A percentile compares a stretch with the other conserved stretches of the same genome.
Evolutionary conservation across 2,113 vertebrate genomes (phyloP).

Genomic region (Arizona elegans): DNA sequence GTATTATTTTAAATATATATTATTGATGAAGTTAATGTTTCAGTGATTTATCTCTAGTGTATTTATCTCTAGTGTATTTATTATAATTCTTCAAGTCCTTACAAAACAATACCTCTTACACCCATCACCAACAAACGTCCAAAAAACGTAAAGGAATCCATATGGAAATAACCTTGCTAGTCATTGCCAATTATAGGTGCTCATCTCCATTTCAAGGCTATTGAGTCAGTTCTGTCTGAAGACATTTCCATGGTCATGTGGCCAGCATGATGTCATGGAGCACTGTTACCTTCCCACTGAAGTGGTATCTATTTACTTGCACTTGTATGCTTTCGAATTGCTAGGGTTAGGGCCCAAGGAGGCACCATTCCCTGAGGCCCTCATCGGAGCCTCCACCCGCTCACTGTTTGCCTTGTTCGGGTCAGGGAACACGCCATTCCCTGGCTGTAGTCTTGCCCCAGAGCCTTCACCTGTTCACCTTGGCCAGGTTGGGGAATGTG

Average conservation of each 20-base stretch:
- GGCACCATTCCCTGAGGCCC: too few species aligned
- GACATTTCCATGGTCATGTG: too few species aligned
- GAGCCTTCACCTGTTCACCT: too few species aligned
- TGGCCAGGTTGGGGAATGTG: too few species aligned
- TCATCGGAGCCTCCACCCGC: too few species aligned
- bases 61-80: constrained; percentile 17
- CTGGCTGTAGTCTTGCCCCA: too few species aligned
- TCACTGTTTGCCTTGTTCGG: too few species aligned
- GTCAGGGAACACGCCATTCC: too few species aligned
- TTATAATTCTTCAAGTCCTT: constrained; percentile 7
- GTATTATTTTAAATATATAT: constrained; percentile 12
- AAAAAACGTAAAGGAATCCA: neutral
- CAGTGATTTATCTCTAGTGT: constrained; percentile 20
- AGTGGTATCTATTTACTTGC: neutral
- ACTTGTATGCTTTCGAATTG: too few species aligned
- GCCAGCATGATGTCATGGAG: neutral
- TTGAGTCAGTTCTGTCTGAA: too few species aligned
- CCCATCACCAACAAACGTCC: neutral
- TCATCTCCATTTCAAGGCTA: neutral
- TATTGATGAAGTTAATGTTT: constrained; percentile 14
- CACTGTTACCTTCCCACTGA: too few species aligned
- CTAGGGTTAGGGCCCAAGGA: too few species aligned
- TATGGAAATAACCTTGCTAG: neutral
- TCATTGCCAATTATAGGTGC: neutral
- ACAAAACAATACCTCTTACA: accelerated